Percentiles rank a stretch among this genome's conserved stretches.
These are phyloP conservation scores for Girardinus metallicus DNA, from an alignment of 2,797 vertebrate genomes.

Conservation along the genomic window DNA sequence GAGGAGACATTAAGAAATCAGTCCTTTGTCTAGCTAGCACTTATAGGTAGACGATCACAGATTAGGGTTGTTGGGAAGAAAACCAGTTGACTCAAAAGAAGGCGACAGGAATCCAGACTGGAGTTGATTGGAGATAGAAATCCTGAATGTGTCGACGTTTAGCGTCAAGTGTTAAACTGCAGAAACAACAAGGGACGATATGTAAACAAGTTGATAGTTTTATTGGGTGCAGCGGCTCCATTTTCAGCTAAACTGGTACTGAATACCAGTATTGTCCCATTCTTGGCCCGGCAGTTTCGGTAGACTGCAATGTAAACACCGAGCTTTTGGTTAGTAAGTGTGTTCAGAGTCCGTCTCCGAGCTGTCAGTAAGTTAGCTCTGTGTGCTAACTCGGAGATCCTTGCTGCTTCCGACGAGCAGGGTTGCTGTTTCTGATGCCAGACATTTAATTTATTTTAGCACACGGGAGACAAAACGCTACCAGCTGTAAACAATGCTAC, in stretches of 20 bases:
- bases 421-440: background rate
- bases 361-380: slow-evolving; percentile 68
- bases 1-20: background rate
- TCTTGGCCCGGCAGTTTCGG: background rate
- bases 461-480: background rate
- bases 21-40: background rate
- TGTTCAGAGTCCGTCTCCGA: slow-evolving; percentile 42
- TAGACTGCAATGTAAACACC: background rate
- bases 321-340: slow-evolving; percentile 9
- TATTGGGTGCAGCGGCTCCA: slow-evolving; percentile 1
- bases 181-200: background rate
- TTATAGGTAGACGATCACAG: background rate
- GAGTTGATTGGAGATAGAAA: background rate
- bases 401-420: background rate
- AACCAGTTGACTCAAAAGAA: background rate
- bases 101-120: background rate
- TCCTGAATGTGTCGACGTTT: background rate
- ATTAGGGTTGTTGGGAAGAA: background rate
- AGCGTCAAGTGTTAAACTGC: background rate
- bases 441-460: background rate
- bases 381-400: slow-evolving; percentile 46
- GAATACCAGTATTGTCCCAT: background rate
- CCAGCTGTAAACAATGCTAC: background rate
- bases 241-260: background rate
- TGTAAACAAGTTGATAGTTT: slow-evolving; percentile 59